Percentiles rank a stretch among this genome's conserved stretches.
Evolutionary conservation across 2,113 vertebrate genomes (phyloP).

Genomic region (Melanotaenia duboulayi): DNA sequence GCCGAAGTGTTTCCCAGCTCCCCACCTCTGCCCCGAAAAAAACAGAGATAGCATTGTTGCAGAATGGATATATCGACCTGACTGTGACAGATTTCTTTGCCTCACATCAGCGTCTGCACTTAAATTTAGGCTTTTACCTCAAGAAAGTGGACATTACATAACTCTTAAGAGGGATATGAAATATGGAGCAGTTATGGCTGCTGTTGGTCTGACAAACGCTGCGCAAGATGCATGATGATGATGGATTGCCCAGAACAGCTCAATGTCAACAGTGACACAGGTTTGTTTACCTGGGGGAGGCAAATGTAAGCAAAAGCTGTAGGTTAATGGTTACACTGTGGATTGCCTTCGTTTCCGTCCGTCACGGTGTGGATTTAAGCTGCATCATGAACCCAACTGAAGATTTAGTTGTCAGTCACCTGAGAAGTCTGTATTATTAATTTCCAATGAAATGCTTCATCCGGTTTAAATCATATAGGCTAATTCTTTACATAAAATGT

Average conservation of each 20-base stretch:
- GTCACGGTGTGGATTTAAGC: background rate
- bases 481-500: no score
- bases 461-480: no score
- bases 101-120: background rate
- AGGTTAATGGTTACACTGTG: slow-evolving; percentile 21
- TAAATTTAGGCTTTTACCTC: background rate
- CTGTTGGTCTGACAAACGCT: background rate
- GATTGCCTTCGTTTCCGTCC: background rate
- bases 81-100: slow-evolving; percentile 37
- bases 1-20: background rate
- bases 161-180: background rate
- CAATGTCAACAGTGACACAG: slow-evolving; percentile 37
- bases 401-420: background rate
- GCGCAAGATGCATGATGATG: background rate
- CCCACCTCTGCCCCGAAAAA: background rate
- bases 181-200: background rate
- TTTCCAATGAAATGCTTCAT: background rate
- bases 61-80: slow-evolving; percentile 50
- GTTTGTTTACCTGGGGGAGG: slow-evolving; percentile 48
- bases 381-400: background rate
- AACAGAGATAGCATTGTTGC: background rate
- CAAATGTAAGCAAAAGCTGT: slow-evolving; percentile 25
- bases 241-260: background rate
- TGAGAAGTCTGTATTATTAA: background rate
- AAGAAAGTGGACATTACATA: slow-evolving; percentile 1